Evolutionary conservation across 2,113 vertebrate genomes (phyloP).

Genomic region (Orthonyx spaldingii): DNA sequence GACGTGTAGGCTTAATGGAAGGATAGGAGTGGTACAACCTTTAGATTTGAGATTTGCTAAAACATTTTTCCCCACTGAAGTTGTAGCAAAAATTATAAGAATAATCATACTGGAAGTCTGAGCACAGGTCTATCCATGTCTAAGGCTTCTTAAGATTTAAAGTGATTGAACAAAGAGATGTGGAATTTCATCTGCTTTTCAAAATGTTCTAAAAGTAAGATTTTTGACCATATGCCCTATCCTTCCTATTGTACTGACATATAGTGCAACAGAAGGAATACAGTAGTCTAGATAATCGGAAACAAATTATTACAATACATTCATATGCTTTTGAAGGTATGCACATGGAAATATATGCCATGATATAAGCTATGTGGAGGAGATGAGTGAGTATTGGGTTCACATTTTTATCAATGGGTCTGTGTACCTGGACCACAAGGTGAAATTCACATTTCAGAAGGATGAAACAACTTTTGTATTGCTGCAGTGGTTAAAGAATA

Average conservation of each 20-base stretch:
- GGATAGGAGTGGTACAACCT: neutral
- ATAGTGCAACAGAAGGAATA: neutral
- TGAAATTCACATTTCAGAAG: neutral
- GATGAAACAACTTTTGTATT: neutral
- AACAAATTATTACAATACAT: neutral
- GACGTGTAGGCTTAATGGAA: neutral
- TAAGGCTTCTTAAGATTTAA: neutral
- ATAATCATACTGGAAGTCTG: neutral
- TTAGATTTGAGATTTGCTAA: neutral
- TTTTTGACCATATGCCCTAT: neutral
- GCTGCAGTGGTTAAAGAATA: neutral
- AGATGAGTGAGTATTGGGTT: neutral
- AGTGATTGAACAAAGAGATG: neutral
- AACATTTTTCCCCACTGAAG: neutral
- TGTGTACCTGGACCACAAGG: neutral
- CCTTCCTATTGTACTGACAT: neutral
- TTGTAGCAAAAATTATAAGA: neutral
- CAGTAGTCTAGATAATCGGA: neutral
- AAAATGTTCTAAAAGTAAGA: neutral
- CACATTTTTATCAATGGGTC: neutral
- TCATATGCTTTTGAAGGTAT: neutral
- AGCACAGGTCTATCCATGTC: neutral
- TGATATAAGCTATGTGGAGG: neutral
- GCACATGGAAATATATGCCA: neutral
- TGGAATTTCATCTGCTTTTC: neutral